Conservation (phyloP, 2,888 invertebrate genomes). For the Erebia ligea region DNA sequence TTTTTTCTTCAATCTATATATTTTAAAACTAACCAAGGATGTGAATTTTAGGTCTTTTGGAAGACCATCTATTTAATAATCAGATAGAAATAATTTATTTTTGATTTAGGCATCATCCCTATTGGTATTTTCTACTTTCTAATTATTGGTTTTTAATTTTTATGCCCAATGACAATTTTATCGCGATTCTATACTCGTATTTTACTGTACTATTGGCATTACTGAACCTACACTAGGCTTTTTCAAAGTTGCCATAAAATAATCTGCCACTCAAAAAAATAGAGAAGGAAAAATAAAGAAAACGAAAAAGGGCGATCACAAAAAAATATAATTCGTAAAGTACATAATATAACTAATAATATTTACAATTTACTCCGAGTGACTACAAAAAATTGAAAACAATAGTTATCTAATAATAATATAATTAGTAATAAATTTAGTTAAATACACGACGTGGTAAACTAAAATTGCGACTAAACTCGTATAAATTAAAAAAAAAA, state of each 20-base stretch:
- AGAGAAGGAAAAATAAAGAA: conserved; percentile 49
- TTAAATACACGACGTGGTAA: conserved; percentile 48
- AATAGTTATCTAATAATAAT: conserved; percentile 24
- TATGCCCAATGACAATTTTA: no score
- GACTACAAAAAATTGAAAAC: conserved; percentile 52
- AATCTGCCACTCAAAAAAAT: conserved; percentile 21
- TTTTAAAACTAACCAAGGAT: no score
- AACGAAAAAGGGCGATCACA: conserved; percentile 63
- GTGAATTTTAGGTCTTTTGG: no score
- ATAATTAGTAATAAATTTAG: conserved; percentile 39
- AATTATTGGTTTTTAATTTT: no score
- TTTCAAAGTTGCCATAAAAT: not conserved
- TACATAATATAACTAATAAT: conserved; percentile 41
- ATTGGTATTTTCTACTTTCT: no score
- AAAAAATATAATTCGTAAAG: conserved; percentile 77
- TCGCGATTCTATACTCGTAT: no score
- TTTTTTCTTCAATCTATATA: no score
- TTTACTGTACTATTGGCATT: no score
- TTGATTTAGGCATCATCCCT: no score
- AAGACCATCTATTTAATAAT: no score
- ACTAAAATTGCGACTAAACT: conserved; percentile 38
- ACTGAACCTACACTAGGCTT: not conserved
- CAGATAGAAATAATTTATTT: no score
- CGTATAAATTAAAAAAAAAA: not conserved
- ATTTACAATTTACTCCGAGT: conserved; percentile 65